Conservation (phyloP, 2,797 vertebrate genomes). For the Eulemur mongoz region DNA sequence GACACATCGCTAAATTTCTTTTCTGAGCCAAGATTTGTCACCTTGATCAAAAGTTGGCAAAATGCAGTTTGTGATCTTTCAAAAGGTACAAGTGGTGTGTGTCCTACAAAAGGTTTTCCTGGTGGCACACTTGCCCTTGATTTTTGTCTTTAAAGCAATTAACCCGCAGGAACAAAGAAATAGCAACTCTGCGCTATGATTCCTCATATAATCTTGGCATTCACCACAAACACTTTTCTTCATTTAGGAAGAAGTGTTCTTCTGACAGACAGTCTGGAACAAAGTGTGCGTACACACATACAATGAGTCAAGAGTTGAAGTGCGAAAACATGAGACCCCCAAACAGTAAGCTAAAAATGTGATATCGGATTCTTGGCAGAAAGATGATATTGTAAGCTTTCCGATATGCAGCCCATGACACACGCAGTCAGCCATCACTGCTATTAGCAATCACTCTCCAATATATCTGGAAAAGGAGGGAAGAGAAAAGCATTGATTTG, state of each 20-base stretch:
- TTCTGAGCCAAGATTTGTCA: constrained; percentile 73
- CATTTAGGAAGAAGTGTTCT: constrained; percentile 75
- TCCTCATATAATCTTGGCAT: constrained; percentile 65
- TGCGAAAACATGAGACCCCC: constrained; percentile 63
- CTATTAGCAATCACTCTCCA: not conserved
- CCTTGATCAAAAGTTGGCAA: constrained; percentile 74
- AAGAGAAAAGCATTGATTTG: not conserved
- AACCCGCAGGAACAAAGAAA: constrained; percentile 51
- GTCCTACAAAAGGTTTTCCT: constrained; percentile 20
- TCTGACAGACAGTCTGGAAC: constrained; percentile 78
- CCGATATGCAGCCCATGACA: constrained; percentile 41
- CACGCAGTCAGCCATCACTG: not conserved
- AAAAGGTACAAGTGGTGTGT: constrained; percentile 20
- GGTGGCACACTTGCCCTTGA: constrained; percentile 43
- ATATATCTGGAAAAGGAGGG: not conserved
- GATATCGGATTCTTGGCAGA: constrained; percentile 38
- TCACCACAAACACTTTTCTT: constrained; percentile 69
- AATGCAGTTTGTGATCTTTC: constrained; percentile 55
- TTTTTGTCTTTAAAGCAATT: constrained; percentile 68
- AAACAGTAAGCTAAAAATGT: constrained; percentile 67
- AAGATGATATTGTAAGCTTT: constrained; percentile 39
- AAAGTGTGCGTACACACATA: constrained; percentile 45
- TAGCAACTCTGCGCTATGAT: not conserved
- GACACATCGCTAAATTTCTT: constrained; percentile 69
- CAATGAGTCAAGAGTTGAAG: constrained; percentile 70